phyloP scores from a whole-genome alignment of 2,888 invertebrate species.

The Metopia argyrocephala region DNA sequence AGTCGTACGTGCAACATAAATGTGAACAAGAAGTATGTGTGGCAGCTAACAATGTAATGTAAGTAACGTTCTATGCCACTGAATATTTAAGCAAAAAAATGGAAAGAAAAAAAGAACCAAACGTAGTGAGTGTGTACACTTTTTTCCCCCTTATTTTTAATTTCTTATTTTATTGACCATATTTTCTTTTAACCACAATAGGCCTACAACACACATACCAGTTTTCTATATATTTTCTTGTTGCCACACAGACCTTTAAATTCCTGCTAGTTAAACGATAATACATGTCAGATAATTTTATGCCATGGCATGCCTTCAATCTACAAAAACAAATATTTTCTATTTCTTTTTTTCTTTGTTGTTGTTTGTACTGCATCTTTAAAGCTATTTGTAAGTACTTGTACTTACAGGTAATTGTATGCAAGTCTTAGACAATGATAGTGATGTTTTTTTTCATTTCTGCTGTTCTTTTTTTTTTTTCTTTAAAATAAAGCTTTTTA shows the following conservation, averaged over 20 bases:
- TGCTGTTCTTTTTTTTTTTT: not conserved
- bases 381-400: too few species aligned
- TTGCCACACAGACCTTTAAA: constrained; percentile 47
- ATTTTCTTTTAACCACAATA: constrained; percentile 48
- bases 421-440: not conserved
- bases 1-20: constrained; percentile 48
- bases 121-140: too few species aligned
- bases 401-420: not conserved
- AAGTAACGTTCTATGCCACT: constrained; percentile 44
- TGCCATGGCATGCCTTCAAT: constrained; percentile 63
- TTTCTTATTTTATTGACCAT: constrained; percentile 14
- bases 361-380: not conserved
- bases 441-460: not conserved
- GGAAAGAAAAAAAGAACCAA: too few species aligned
- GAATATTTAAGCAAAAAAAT: not conserved
- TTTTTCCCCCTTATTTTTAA: not conserved
- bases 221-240: not conserved
- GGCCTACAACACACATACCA: constrained; percentile 20
- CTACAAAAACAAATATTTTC: constrained; percentile 30
- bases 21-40: constrained; percentile 27
- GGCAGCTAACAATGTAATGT: not conserved
- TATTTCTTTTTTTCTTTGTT: constrained; percentile 6
- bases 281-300: constrained; percentile 55
- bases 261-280: constrained; percentile 60
- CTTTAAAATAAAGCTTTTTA: constrained; percentile 18